Evolutionary conservation across 1,140 invertebrate species (phyloP), one percentile per base, ranked within the genome.

Genomic region (Cherax quadricarinatus): DNA sequence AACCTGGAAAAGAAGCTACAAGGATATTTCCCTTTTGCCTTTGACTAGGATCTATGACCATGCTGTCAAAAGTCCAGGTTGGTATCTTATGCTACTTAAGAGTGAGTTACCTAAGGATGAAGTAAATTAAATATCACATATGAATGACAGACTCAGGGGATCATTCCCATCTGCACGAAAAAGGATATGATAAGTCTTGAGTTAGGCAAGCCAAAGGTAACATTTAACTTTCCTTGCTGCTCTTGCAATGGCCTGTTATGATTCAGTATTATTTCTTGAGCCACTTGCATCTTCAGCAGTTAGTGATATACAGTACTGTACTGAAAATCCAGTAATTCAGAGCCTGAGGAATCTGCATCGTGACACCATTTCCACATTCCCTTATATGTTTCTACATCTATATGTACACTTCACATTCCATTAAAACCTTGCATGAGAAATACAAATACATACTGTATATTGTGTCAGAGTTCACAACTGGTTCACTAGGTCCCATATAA

Each of bases 1-100:
- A 83, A 60, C 81, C 81, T 49, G n/a, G 81, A 60, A 41, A 30
- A n/a, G 24, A 30, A 75, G 70, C 70, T 75, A 30, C n/a, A 75
- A 6, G 12, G 70, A 24, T 75, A 12, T 30, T 75, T n/a, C 70
- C 12, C 70, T 41, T 30, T 30, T 30, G 12, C 70, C 70, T 30
- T 75, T 30, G 70, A 75, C 70, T 75, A 75, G 0, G 70, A 75
- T 75, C 70, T n/a, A 6, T n/a, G 70, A 75, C 70, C 70, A 75
- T 75, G 30, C n/a, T 30, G n/a, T 75, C 70, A 75, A 75, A 75
- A 75, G 70, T 75, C 70, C n/a, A 75, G 70, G 70, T 75, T 75
- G 70, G 24, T 75, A 75, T 75, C 24, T 9, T 12, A 7, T 66
- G 62, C 21, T 66, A 66, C 18, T 75, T 75, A 75, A 70, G 14